A percentile compares a stretch with the other conserved stretches of the same genome.
Evolutionary conservation across 2,113 vertebrate genomes (phyloP).

Genomic region (Esox niger): DNA sequence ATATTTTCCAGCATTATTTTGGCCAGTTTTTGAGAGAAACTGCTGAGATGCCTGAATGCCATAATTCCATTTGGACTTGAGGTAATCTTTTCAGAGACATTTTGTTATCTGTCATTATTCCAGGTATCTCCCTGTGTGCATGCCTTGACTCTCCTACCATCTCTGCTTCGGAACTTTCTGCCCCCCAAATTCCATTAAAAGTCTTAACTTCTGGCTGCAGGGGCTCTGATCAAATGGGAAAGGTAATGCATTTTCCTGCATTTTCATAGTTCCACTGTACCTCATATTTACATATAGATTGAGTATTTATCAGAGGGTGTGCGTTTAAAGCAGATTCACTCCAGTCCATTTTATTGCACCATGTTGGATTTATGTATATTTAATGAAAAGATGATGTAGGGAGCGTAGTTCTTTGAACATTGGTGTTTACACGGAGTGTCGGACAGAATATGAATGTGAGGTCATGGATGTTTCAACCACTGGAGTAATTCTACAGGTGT

Average conservation of each 20-base stretch:
- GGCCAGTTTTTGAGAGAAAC: constrained; percentile 50
- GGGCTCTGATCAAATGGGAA: constrained; percentile 68
- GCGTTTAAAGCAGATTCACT: constrained; percentile 66
- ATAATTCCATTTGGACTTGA: constrained; percentile 58
- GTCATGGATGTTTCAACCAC: constrained; percentile 33
- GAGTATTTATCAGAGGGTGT: constrained; percentile 75
- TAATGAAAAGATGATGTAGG: constrained; percentile 71
- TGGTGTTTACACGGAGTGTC: constrained; percentile 53
- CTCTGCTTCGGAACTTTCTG: constrained; percentile 47
- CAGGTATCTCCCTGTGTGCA: constrained; percentile 60
- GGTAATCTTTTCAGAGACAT: constrained; percentile 63
- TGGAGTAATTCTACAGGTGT: constrained; percentile 18
- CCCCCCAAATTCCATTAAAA: constrained; percentile 75
- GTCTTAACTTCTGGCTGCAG: constrained; percentile 66
- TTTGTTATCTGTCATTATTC: constrained; percentile 58
- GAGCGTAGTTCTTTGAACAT: constrained; percentile 70
- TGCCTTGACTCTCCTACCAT: constrained; percentile 54
- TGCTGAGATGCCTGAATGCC: constrained; percentile 64
- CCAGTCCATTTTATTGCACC: constrained; percentile 69
- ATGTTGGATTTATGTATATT: constrained; percentile 75
- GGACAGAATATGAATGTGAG: constrained; percentile 55
- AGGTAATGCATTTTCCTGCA: constrained; percentile 69
- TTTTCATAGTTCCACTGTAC: constrained; percentile 58
- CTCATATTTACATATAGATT: constrained; percentile 82
- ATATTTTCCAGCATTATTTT: constrained; percentile 15